Evolutionary conservation across 2,113 vertebrate species (phyloP), one percentile per base, ranked within the genome.

Genomic region (Gavialis gangeticus): DNA sequence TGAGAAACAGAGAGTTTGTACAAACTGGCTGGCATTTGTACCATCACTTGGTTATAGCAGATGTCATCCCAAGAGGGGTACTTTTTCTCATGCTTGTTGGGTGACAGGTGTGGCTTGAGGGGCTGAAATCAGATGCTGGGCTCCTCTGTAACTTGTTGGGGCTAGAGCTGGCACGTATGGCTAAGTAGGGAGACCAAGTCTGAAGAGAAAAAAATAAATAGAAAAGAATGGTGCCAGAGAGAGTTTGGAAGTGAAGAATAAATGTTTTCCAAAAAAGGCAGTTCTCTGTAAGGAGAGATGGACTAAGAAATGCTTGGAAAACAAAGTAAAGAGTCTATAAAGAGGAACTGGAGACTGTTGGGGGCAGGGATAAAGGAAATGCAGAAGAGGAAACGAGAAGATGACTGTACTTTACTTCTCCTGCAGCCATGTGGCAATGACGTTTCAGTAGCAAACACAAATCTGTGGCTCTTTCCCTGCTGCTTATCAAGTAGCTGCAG

Each of bases 381-480:
- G 2, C n/a, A 58, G 17, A 78, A 34, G 75, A 89, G 34, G 37
- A 18, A 27, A 69, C 11, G 79, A 63, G 60, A 60, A 30, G 82
- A 34, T 24, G 34, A 76, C 37, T 46, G 0, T 3, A 1, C 8
- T 84, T 34, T 55, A 24, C 58, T 92, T 92, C 85, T 82, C 54
- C 46, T 69, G 27, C 30, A 46, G 89, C 30, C 0, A 0, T 66
- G 75, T 87, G 82, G 75, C 89, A 94, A 89, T 54, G 89, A 46
- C 81, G n/a, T 83, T 67, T 95, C 85, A 83, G 58, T 46, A 83
- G 77, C 82, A 94, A 94, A 95, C 66, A 18, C 2, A 75, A 79
- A 79, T 83, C 10, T 5, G 71, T 22, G 37, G 25, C 1, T 79
- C 1, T 81, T 94, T 85, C 87, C 77, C 25, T n/a, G 10, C 75